Evolutionary conservation across 2,888 invertebrate genomes (phyloP), one percentile per base, ranked within the genome.

Genomic region (Dicyrtoma fusca): DNA sequence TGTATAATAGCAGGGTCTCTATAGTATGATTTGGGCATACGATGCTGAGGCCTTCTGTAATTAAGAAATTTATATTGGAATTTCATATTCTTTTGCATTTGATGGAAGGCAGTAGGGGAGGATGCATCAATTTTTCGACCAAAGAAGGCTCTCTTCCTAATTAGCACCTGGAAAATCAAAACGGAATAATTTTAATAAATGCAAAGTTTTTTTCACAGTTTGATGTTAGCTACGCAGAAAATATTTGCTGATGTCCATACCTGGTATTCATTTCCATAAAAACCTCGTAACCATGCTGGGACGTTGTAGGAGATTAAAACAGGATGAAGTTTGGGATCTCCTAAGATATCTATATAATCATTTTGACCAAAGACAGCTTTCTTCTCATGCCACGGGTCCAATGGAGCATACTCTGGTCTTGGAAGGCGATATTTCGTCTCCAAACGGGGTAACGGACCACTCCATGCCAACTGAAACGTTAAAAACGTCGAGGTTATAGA

Each of bases 301-400:
- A 95, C 88, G 74, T 90, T 89, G 82, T 95, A 95, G 14, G 95
- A 84, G 14, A 96, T 88, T 82, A 89, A 90, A 0, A 91, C 90
- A 0, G 97, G 97, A 83, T 95, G 93, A 6, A 91, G 79, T 17
- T 87, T 86, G 44, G 92, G 93, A 82, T 91, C 89, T 1, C 97
- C 97, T 66, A 98, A 86, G 73, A 98, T 95, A 83, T 98, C 97
- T 77, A 97, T 95, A 82, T 97, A 97, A 84, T 97, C 97, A 85
- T 97, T 97, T 83, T 96, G 96, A 0, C 97, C 97, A 85, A 92
- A 95, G 0, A 94, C 83, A 1, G 95, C 94, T 81, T 88, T 88
- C 80, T 89, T 90, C 79, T 89, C 87, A 0, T 85, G 82, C 96
- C 96, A 97, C 0, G 84, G 82, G 84, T 94, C 88, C 77, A 85